Percentiles rank a stretch among this genome's conserved stretches.
phyloP scores from a whole-genome alignment of 92 coral and sea anemone genomes.

The Palythoa caribaeorum region DNA sequence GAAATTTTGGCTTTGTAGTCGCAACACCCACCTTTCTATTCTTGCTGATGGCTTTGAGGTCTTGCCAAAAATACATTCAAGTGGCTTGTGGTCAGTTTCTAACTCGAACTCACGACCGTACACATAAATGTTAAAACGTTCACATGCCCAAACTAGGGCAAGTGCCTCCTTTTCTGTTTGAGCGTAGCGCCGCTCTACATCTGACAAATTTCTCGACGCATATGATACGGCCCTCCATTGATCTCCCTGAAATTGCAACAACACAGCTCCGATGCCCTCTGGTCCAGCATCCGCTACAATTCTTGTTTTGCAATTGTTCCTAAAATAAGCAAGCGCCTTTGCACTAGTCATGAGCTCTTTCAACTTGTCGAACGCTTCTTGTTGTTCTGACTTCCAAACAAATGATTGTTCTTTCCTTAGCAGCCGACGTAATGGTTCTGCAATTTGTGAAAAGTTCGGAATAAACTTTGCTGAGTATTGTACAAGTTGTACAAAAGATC shows the following conservation, averaged over 20 bases:
- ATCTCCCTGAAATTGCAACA: no score
- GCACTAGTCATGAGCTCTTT: slow-evolving; percentile 57
- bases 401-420: slow-evolving; percentile 5
- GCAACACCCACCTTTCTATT: slow-evolving; percentile 66
- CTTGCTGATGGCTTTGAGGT: slow-evolving; percentile 39
- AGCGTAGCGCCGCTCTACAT: slow-evolving; percentile 62
- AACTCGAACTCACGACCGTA: no score
- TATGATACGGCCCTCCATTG: slow-evolving; percentile 66
- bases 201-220: slow-evolving; percentile 67
- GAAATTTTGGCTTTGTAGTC: slow-evolving; percentile 59
- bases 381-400: slow-evolving; percentile 51
- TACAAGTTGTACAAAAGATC: slow-evolving; percentile 62
- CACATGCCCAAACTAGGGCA: no score
- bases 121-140: no score
- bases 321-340: slow-evolving; percentile 57
- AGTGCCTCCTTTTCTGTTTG: slow-evolving; percentile 50
- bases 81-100: slow-evolving; percentile 53
- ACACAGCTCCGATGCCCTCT: no score
- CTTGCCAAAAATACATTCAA: slow-evolving; percentile 14
- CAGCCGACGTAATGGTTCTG: slow-evolving; percentile 46
- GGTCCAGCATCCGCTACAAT: not conserved
- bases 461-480: slow-evolving; percentile 64
- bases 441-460: slow-evolving; percentile 52
- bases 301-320: slow-evolving; percentile 44
- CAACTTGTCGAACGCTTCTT: slow-evolving; percentile 54